Percentiles rank a stretch among this genome's conserved stretches.
Conservation (phyloP, 2,113 vertebrate species). For the Mustela lutreola region DNA sequence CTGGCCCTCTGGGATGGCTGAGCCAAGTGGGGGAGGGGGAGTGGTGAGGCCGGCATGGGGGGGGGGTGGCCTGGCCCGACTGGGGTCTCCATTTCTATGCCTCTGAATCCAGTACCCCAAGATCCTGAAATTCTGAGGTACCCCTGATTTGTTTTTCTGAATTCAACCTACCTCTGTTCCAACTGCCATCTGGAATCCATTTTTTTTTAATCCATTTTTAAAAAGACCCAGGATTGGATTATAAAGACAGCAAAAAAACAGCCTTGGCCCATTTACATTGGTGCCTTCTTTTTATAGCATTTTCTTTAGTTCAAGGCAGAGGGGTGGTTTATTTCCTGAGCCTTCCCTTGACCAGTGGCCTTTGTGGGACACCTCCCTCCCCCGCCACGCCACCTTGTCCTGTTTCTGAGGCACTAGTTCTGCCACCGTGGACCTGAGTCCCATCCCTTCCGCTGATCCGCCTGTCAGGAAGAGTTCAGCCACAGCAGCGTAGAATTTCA, state of each 20-base stretch:
- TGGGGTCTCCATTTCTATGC: background rate
- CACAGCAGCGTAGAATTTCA: background rate
- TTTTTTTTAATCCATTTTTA: slow-evolving; percentile 36
- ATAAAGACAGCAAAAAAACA: background rate
- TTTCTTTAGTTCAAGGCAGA: background rate
- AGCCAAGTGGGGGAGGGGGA: background rate
- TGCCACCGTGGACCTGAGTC: background rate
- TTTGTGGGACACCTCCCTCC: background rate
- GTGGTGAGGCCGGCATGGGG: background rate
- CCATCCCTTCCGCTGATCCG: fast-evolving
- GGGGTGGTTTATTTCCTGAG: background rate
- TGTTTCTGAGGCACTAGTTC: background rate
- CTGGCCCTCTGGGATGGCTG: no score
- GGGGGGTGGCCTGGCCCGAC: background rate
- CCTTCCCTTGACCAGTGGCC: background rate
- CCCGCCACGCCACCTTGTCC: background rate
- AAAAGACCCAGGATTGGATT: slow-evolving; percentile 13
- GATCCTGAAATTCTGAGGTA: background rate
- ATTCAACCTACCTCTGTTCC: background rate
- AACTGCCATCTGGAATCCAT: slow-evolving; percentile 60
- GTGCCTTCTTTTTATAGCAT: background rate
- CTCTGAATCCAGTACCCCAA: background rate
- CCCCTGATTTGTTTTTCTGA: background rate
- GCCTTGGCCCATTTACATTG: background rate
- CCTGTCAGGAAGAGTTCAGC: background rate